Conservation (phyloP, 2,113 vertebrate genomes). For the Tragelaphus buxtoni region DNA sequence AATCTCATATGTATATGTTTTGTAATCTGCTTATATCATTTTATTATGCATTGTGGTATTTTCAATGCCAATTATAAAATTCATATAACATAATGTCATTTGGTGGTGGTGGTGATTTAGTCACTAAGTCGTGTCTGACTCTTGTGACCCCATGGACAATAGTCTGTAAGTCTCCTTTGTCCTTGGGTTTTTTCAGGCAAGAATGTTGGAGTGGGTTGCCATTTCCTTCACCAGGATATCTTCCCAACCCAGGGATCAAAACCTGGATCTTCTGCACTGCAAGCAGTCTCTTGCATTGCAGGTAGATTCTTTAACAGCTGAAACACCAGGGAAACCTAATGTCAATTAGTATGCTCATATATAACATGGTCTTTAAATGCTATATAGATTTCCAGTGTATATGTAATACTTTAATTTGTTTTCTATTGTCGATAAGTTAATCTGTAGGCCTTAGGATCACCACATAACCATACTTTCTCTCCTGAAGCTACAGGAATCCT, state of each 20-base stretch:
- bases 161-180: neutral
- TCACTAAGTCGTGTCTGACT: neutral
- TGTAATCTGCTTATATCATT: neutral
- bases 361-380: neutral
- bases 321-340: neutral
- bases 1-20: neutral
- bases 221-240: neutral
- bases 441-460: neutral
- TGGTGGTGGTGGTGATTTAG: neutral
- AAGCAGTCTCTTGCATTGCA: neutral
- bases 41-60: neutral
- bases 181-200: neutral
- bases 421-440: neutral
- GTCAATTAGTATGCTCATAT: neutral
- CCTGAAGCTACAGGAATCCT: neutral
- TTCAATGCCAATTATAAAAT: neutral
- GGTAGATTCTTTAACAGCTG: neutral
- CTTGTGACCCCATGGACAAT: neutral
- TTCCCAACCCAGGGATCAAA: neutral
- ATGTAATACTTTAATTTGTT: neutral
- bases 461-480: neutral
- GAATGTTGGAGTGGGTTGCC: neutral
- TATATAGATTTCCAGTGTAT: neutral
- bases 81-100: neutral
- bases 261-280: neutral